Base-by-base conservation (phyloP, 2,797 vertebrate species). In the Echeneis naucrates region DNA sequence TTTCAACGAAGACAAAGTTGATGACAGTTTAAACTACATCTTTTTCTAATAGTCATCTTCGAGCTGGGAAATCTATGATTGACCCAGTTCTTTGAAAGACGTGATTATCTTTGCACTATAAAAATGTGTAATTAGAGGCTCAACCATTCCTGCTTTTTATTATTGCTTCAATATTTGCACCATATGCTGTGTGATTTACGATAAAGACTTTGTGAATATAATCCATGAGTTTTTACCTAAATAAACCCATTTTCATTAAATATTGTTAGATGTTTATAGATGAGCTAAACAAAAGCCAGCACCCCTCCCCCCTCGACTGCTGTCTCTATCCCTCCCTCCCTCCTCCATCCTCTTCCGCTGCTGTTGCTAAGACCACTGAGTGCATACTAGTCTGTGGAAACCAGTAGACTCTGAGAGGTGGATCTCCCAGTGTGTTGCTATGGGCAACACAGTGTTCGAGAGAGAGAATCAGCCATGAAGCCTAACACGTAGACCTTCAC, bases 281-380 rank as follows among this genome's bases (percentile, higher is more conserved):
- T 71, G 64, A 86, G 59, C 62, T 44, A 35, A 72, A 76, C 44
- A 64, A 75, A 77, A 83, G 40, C 73, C 30, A 62, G 55, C 45
- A 86, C 87, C 89, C 87, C 79, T 86, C 83, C 84, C 90, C 89
- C 82, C 38, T 61, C 40, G 37, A 4, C 50, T 66, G 58, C 78
- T 87, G 70, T 66, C 69, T 65, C 54, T 71, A 40, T 72, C 51
- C 45, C 52, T 73, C 72, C 66, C 78, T 79, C 81, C 77, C 81
- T 82, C 51, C 33, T 67, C 68, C 82, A 75, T 83, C 84, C 87
- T 87, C 75, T 86, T 85, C 64, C 45, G 35, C 83, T 85, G 84
- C 89, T 91, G 90, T 93, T 92, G 89, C 92, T 91, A 93, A 84
- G 92, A 92, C 82, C 0, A 30, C 73, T 68, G 78, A 78, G 63